Conservation (phyloP, 1,140 invertebrate species). For the Ostrea edulis region DNA sequence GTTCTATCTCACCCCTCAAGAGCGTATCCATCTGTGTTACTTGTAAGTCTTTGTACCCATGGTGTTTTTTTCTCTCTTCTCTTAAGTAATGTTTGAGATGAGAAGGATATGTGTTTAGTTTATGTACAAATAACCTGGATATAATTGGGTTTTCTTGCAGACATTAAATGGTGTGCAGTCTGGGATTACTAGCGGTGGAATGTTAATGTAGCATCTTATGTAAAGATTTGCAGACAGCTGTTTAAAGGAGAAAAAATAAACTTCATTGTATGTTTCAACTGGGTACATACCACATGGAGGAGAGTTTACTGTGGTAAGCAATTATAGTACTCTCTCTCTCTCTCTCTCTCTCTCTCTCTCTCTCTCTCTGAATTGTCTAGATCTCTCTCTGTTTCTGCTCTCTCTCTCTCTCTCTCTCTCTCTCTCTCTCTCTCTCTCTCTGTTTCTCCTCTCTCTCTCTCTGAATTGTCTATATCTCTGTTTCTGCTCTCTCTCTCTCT, state of each 20-base stretch:
- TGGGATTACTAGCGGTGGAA: background rate
- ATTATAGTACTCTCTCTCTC: background rate
- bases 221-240: slow-evolving; percentile 25
- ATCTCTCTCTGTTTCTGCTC: no score
- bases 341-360: slow-evolving; percentile 3
- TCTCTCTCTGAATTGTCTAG: no score
- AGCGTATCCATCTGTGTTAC: no score
- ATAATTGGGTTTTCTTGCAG: slow-evolving; percentile 32
- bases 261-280: background rate
- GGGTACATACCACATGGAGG: slow-evolving; percentile 4
- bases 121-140: slow-evolving; percentile 37
- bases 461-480: no score
- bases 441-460: background rate
- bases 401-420: slow-evolving; percentile 21
- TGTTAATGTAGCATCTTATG: slow-evolving; percentile 28
- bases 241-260: background rate
- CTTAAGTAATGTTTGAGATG: background rate
- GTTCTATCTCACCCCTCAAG: no score
- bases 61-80: background rate
- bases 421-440: slow-evolving; percentile 39
- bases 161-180: slow-evolving; percentile 15
- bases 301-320: background rate
- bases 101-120: slow-evolving; percentile 10
- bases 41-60: no score
- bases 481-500: background rate